Evolutionary conservation across 1,140 invertebrate species (phyloP).

Genomic region (Vanessa atalanta): DNA sequence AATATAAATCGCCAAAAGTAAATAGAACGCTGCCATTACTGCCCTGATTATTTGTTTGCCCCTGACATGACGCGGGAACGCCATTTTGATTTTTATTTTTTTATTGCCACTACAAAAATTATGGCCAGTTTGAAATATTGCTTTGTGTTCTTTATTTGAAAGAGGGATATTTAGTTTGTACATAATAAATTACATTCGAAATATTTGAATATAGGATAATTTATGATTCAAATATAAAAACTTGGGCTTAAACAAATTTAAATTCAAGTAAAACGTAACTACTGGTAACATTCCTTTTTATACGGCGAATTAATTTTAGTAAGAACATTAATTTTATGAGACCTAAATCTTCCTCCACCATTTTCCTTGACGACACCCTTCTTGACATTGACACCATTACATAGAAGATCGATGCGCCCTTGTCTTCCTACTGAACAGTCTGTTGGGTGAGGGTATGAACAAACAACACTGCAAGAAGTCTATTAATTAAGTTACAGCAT

Average conservation of each 20-base stretch:
- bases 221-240: neutral
- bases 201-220: conserved; percentile 5
- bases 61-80: conserved; percentile 44
- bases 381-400: conserved; percentile 30
- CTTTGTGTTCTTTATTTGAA: conserved; percentile 19
- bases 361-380: conserved; percentile 9
- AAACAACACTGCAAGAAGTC: neutral
- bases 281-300: neutral
- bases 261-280: neutral
- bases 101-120: conserved; percentile 50
- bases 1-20: conserved; percentile 77
- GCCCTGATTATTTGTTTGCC: conserved; percentile 74
- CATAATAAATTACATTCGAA: neutral
- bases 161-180: neutral
- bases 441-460: conserved; percentile 19
- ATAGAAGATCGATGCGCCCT: conserved; percentile 29
- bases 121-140: conserved; percentile 43
- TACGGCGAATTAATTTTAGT: neutral
- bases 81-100: conserved; percentile 69
- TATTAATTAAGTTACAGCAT: neutral
- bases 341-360: conserved; percentile 3
- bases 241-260: neutral
- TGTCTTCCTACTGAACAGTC: conserved; percentile 7
- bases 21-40: conserved; percentile 77
- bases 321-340: neutral